Base-by-base conservation (phyloP, 2,113 vertebrate genomes). In the Mixornis gularis region DNA sequence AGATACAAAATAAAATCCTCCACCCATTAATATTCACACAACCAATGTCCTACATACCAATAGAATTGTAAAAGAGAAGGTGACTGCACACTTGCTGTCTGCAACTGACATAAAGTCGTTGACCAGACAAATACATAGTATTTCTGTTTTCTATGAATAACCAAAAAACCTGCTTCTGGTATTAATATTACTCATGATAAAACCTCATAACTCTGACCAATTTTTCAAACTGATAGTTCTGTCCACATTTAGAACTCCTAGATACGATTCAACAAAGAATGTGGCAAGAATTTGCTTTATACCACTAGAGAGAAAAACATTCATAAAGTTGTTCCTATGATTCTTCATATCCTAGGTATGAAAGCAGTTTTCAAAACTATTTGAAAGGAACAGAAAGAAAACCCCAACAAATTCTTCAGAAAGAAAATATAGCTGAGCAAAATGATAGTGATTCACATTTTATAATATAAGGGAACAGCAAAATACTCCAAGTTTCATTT, bases 81-180 rank as follows among this genome's bases (percentile, higher is more conserved):
- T 1, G 11, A n/a, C 13, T 59, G 24, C 17, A 51, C 32, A 5
- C 10, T 62, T 62, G 10, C 3, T 74, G 20, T 51, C 66, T 85
- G 25, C 13, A 53, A 29, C 25, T 43, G 44, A 38, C 13, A 30
- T 25, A 65, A 36, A 1, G 2, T 48, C 17, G 24, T 18, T 73
- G 25, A 24, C 13, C 16, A 70, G 18, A 9, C 11, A 70, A 89
- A 60, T 3, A 41, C 0, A 0, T 11, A 40, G 3, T 8, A 53
- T 59, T 72, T 86, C 17, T 51, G 6, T 14, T 44, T 68, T 25
- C 17, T 58, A 27, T 56, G 9, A 40, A n/a, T 26, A 60, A 56
- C 4, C 56, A 86, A 73, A 73, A 43, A 18, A 0, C 1, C 2
- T 0, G 2, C 27, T 40, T 59, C 38, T 70, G 29, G 3, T 74